Evolutionary conservation across 2,797 vertebrate species (phyloP).

Genomic region (Macrochelys suwanniensis): DNA sequence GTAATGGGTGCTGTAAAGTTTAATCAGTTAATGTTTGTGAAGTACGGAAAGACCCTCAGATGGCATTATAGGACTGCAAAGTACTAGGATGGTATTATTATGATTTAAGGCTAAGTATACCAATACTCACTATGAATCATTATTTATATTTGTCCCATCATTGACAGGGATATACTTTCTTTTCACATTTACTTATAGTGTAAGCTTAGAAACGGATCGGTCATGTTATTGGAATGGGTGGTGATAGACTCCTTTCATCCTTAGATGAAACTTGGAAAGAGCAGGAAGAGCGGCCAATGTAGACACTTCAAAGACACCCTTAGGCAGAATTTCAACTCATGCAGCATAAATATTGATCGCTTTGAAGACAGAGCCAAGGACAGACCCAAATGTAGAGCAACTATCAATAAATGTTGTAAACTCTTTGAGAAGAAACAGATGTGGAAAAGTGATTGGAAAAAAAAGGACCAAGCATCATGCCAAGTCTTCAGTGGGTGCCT

Average conservation of each 20-base stretch:
- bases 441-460: too few species aligned
- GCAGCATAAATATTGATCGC: neutral
- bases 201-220: neutral
- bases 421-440: neutral
- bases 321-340: neutral
- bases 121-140: neutral
- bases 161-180: slow-evolving; percentile 14
- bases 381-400: neutral
- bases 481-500: too few species aligned
- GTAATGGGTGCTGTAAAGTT: neutral
- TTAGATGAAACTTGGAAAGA: neutral
- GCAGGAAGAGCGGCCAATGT: neutral
- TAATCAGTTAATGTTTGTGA: neutral
- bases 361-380: neutral
- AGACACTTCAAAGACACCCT: neutral
- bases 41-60: neutral
- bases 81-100: neutral
- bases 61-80: neutral
- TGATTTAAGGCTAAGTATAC: neutral
- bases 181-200: neutral
- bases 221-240: neutral
- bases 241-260: neutral
- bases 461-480: too few species aligned
- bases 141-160: slow-evolving; percentile 7
- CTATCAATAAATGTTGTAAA: neutral